Evolutionary conservation across 2,888 invertebrate species (phyloP).

Genomic region (Ophion ellenae): DNA sequence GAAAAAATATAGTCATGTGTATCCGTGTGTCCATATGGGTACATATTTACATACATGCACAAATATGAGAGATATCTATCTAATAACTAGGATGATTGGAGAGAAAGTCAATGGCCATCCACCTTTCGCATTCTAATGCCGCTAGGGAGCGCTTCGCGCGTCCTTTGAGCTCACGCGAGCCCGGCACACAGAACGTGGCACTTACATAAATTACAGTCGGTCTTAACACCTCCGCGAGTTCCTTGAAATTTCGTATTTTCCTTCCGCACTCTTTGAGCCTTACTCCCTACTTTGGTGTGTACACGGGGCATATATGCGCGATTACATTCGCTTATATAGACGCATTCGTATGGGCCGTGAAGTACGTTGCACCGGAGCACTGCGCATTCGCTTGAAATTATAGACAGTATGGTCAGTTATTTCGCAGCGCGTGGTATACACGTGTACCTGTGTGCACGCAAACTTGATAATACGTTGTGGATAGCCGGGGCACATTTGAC

Average conservation of each 20-base stretch:
- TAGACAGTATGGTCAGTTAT: slow-evolving; percentile 18
- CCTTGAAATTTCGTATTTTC: slow-evolving; percentile 54
- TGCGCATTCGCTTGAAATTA: slow-evolving; percentile 21
- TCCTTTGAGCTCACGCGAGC: slow-evolving; percentile 34
- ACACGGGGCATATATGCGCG: not conserved
- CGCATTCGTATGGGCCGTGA: not conserved
- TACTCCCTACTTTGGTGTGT: slow-evolving; percentile 14
- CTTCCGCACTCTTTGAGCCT: slow-evolving; percentile 35
- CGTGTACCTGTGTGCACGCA: not conserved
- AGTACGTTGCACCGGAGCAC: not conserved
- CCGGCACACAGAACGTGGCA: slow-evolving; percentile 39
- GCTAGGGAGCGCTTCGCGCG: slow-evolving; percentile 31
- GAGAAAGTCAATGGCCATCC: slow-evolving; percentile 63
- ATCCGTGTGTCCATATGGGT: not conserved
- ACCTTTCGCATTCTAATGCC: slow-evolving; percentile 29
- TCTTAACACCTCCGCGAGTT: slow-evolving; percentile 66
- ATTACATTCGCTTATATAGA: slow-evolving; percentile 3
- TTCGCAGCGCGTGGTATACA: not conserved
- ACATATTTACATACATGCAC: slow-evolving; percentile 19
- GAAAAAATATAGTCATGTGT: not conserved
- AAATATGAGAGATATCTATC: slow-evolving; percentile 62
- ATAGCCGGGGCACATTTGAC: slow-evolving; percentile 27
- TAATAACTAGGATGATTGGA: slow-evolving; percentile 67
- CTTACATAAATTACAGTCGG: slow-evolving; percentile 66
- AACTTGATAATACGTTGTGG: slow-evolving; percentile 18